Base-by-base conservation (phyloP, 1,140 invertebrate genomes). In the Acromyrmex heyeri region DNA sequence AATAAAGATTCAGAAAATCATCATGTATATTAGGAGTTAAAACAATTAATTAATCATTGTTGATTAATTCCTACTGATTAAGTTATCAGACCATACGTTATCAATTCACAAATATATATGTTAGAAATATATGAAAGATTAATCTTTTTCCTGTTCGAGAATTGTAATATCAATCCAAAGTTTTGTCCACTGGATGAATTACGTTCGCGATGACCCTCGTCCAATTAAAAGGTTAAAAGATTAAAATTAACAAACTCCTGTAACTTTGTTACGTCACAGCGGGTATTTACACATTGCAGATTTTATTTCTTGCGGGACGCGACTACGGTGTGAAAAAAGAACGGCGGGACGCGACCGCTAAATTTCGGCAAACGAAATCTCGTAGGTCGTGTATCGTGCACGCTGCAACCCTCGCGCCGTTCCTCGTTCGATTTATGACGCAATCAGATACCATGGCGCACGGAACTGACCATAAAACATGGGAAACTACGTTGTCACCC, bases 381-480 rank as follows among this genome's bases (percentile, higher is more conserved):
- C 91, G 88, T 90, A 90, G 87, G 89, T 86, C 79, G 87, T 91
- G 88, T 87, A 83, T 88, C 81, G 85, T 24, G 76, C 77, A 75
- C 67, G 50, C 64, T 30, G 62, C 82, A 91, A 93, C 89, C 89
- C 78, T 90, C 92, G 88, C 90, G 77, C 91, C 88, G 91, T 85
- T 91, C 78, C 91, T 87, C 89, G 88, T 91, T 93, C 93, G 92
- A 94, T 94, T 94, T 94, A 94, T 94, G 92, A 93, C 91, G 93
- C 93, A 94, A 94, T 94, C 92, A 93, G 93, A 94, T 93, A 94
- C 93, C 92, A 88, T 86, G 89, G 92, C 89, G 91, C 90, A 91
- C 91, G 90, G 90, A 89, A 90, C 92, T 91, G 93, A 92, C 92
- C 93, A 93, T 94, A 94, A 94, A 93, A 94, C 91, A 94, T 91